Conservation (phyloP, 2,113 vertebrate species). For the Egretta garzetta region DNA sequence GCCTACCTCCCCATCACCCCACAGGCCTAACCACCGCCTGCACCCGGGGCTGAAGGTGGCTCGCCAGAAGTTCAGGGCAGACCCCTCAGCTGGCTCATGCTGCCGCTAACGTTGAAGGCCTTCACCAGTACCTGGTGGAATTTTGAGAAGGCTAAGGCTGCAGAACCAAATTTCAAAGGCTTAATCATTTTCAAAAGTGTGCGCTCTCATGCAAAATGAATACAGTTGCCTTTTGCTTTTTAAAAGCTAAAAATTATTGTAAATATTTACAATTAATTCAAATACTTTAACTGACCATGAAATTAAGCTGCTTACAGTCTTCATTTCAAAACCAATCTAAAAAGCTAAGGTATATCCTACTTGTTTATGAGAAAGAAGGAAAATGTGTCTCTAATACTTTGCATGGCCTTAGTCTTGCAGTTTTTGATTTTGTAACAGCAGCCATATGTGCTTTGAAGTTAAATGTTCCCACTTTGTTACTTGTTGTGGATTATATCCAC, state of each 20-base stretch:
- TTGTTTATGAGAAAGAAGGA: constrained; percentile 16
- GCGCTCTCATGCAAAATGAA: not conserved
- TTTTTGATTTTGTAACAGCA: constrained; percentile 79
- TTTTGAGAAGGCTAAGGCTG: not conserved
- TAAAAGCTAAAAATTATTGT: not conserved
- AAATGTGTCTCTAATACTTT: constrained; percentile 68
- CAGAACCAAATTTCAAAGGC: not conserved
- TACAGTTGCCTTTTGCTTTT: not conserved
- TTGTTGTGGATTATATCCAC: constrained; percentile 76
- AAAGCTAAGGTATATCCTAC: constrained; percentile 45
- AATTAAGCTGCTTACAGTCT: not conserved
- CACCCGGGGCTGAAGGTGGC: not conserved
- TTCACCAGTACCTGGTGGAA: not conserved
- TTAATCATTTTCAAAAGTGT: not conserved
- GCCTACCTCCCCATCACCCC: not conserved
- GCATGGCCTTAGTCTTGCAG: constrained; percentile 70
- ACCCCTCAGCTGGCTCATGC: not conserved
- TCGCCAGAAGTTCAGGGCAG: not conserved
- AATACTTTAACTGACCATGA: constrained; percentile 1
- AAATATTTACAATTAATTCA: not conserved
- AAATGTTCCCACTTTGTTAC: constrained; percentile 82
- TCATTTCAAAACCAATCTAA: constrained; percentile 7
- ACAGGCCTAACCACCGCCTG: not conserved
- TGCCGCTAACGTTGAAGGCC: not conserved
- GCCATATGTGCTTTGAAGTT: constrained; percentile 86